Base-by-base conservation (phyloP, 2,113 vertebrate genomes). In the Ibidorhyncha struthersii region DNA sequence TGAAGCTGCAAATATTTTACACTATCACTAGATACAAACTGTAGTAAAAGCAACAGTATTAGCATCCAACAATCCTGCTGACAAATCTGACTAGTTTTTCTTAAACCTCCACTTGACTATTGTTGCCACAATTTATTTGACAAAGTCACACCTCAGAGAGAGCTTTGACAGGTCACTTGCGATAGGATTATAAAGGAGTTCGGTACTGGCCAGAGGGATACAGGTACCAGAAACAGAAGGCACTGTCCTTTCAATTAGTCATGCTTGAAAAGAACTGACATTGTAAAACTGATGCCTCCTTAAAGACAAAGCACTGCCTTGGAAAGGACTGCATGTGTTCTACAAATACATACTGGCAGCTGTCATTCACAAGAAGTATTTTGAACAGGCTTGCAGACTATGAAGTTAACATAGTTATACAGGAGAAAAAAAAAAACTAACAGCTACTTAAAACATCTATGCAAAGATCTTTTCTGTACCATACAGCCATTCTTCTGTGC, bases 341-440 rank as follows among this genome's bases (percentile, higher is more conserved):
- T 69, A 76, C 84, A 89, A 93, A 94, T 34, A 85, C 53, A 38
- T 50, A 93, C 70, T 43, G 80, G 59, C 41, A 86, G 69, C 95
- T 95, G 82, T 59, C 91, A 91, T 89, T 93, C 83, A 69, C 32
- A 43, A 83, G 78, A 80, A 67, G 40, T 52, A 69, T 65, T 89
- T 90, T 95, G 86, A 82, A 81, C 41, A 79, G 62, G 52, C 45
- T 83, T 89, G 45, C 66, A 86, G 96, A 82, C 93, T 94, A 94
- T 63, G 71, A 96, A 96, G 84, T 79, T 91, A 96, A 91, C 41
- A 62, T 52, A 96, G 94, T 87, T 92, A 91, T 38, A 94, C 0
- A 92, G 29, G 40, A 66, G 36, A 40, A 49, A 89, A 76, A 80
- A 77, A 49, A 50, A 25, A 2, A 32, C 53, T 59, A 80, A 92